Evolutionary conservation across 2,888 invertebrate species (phyloP).

Genomic region (Odontocerum albicorne): DNA sequence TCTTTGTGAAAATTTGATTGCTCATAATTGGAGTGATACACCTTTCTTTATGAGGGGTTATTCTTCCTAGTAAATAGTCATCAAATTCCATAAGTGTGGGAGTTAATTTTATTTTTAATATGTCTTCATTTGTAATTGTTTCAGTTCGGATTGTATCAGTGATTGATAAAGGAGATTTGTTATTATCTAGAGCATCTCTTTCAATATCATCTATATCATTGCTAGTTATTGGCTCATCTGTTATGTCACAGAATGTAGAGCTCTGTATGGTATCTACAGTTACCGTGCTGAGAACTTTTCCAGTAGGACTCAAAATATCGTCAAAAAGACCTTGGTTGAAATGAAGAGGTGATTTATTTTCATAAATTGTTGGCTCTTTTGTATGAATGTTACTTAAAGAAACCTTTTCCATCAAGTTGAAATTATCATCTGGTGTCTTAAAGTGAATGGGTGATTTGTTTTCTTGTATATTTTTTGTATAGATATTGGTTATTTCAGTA

Average conservation of each 20-base stretch:
- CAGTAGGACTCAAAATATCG: conserved; percentile 54
- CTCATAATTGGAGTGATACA: conserved; percentile 7
- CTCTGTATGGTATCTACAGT: conserved; percentile 54
- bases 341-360: no score
- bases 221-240: conserved; percentile 47
- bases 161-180: conserved; percentile 40
- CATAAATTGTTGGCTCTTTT: no score
- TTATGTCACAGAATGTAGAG: conserved; percentile 50
- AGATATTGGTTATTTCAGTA: background rate
- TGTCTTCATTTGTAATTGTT: conserved; percentile 53
- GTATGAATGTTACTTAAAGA: no score
- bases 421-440: background rate
- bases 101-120: conserved; percentile 52
- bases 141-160: conserved; percentile 53
- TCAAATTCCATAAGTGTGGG: conserved; percentile 50
- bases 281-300: conserved; percentile 55
- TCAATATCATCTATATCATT: conserved; percentile 44
- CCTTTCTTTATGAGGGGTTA: conserved; percentile 15
- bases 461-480: background rate
- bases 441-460: conserved; percentile 1
- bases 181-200: conserved; percentile 24
- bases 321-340: conserved; percentile 58
- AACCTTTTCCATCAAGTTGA: no score
- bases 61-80: conserved; percentile 27
- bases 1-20: background rate